These are phyloP conservation scores for Labeo rohita DNA, from an alignment of 2,113 vertebrate species.

Conservation along the genomic window DNA sequence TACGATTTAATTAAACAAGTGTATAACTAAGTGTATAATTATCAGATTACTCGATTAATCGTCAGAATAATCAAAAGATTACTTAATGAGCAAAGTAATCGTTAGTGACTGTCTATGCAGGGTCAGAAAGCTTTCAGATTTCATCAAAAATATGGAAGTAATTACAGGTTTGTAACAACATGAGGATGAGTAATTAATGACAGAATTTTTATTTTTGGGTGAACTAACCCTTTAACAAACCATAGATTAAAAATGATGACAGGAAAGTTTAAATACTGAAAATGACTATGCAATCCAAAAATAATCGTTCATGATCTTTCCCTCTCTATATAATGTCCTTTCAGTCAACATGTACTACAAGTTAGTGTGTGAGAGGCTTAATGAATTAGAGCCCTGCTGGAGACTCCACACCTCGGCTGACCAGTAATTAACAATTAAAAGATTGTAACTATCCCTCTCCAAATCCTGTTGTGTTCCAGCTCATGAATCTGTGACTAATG, in stretches of 20 bases:
- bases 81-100: no score
- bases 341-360: conserved; percentile 64
- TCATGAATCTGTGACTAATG: background rate
- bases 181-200: no score
- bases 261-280: background rate
- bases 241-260: background rate
- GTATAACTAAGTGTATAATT: no score
- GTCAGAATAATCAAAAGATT: no score
- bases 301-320: background rate
- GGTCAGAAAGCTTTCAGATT: no score
- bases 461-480: conserved; percentile 8
- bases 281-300: background rate
- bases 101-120: no score
- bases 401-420: conserved; percentile 23
- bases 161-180: no score
- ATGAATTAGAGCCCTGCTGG: conserved; percentile 65
- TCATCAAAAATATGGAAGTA: no score
- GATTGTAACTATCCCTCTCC: conserved; percentile 54
- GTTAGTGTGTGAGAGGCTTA: conserved; percentile 67
- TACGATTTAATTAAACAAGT: no score
- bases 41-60: no score
- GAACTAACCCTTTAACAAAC: background rate
- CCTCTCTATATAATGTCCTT: conserved; percentile 34
- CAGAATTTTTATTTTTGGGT: no score
- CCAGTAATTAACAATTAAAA: conserved; percentile 68